These are phyloP conservation scores for Clanis bilineata DNA, from an alignment of 2,888 invertebrate species.

Conservation along the genomic window DNA sequence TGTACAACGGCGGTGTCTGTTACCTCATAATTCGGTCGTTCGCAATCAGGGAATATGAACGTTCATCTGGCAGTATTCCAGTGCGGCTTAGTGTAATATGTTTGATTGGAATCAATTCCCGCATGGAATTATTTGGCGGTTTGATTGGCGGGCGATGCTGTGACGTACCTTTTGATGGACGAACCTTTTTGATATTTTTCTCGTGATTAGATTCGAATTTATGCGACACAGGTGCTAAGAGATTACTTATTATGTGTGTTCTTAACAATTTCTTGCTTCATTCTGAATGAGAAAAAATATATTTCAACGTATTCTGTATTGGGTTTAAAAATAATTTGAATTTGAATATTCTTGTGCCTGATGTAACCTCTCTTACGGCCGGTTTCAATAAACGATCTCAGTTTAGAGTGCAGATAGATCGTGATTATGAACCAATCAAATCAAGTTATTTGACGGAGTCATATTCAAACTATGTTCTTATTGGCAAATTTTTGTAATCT, in stretches of 20 bases:
- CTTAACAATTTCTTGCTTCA: background rate
- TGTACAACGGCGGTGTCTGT: slow-evolving; percentile 25
- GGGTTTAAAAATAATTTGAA: no score
- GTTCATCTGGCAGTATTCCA: slow-evolving; percentile 28
- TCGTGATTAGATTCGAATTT: background rate
- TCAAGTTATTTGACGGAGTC: no score
- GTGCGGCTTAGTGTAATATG: background rate
- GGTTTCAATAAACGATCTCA: no score
- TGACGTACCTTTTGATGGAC: background rate
- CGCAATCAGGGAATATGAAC: slow-evolving; percentile 25
- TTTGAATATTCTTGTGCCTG: no score
- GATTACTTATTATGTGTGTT: background rate
- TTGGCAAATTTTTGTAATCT: no score
- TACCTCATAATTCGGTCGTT: slow-evolving; percentile 26
- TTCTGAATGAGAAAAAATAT: background rate
- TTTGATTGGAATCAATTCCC: background rate
- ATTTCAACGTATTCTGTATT: no score
- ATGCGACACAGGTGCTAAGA: background rate
- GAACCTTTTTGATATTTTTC: background rate
- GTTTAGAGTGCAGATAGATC: no score
- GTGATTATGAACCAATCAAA: no score
- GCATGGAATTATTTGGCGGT: background rate
- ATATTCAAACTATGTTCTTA: no score
- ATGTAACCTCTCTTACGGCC: no score
- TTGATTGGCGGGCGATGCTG: background rate